phyloP scores from a whole-genome alignment of 2,113 vertebrate genomes.

The Stigmatopora argus region DNA sequence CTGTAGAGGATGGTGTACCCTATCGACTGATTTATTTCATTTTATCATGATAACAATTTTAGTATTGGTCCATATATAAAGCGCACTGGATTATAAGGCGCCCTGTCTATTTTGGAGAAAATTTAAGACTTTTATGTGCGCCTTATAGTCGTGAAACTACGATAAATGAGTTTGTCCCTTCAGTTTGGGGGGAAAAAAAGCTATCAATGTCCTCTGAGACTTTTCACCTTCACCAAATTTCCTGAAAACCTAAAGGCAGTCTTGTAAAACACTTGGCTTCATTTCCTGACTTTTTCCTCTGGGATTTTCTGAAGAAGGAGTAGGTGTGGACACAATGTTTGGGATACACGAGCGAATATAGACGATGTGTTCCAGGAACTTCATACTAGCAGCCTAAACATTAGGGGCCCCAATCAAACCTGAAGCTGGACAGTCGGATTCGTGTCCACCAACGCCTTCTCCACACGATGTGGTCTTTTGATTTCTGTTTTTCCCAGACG shows the following conservation, averaged over 20 bases:
- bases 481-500: conserved; percentile 39
- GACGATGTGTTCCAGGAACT: neutral
- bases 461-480: conserved; percentile 54
- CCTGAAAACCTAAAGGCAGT: conserved; percentile 40
- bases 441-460: conserved; percentile 62
- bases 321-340: conserved; percentile 32
- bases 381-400: neutral
- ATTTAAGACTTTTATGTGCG: too few species aligned
- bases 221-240: conserved; percentile 40
- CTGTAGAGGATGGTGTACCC: too few species aligned
- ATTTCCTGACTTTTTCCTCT: conserved; percentile 50
- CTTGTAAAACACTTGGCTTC: conserved; percentile 45
- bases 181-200: neutral
- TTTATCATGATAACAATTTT: too few species aligned
- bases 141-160: too few species aligned
- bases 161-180: too few species aligned
- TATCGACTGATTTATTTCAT: too few species aligned
- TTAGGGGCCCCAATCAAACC: neutral
- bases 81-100: too few species aligned
- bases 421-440: conserved; percentile 37
- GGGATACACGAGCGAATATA: neutral
- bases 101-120: too few species aligned
- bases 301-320: conserved; percentile 9
- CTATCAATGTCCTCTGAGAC: conserved; percentile 4
- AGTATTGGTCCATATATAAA: too few species aligned